Evolutionary conservation across 2,113 vertebrate species (phyloP), one percentile per base, ranked within the genome.

Genomic region (Tragelaphus strepsiceros): DNA sequence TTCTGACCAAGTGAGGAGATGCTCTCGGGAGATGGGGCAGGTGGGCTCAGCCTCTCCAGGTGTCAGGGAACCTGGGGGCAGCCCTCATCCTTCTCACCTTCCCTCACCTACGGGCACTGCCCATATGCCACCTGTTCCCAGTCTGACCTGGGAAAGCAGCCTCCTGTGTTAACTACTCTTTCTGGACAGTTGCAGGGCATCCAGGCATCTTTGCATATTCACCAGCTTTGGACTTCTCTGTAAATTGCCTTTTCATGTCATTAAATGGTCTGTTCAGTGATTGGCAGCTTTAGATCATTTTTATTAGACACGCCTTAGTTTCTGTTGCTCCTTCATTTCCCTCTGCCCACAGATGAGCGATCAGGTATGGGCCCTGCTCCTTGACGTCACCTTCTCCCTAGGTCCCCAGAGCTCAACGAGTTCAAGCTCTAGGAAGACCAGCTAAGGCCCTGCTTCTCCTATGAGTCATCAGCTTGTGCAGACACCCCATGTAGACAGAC

Each of bases 1-100:
- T 43, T 22, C 51, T 16, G 11, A 26, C 21, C 5, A 3, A 7
- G 6, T 83, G 11, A n/a, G 43, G 32, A 54, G 39, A 49, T 82
- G 24, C 28, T 39, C 94, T 46, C 1, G 2, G 32, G 67, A 85
- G 51, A 6, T 7, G 58, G 81, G 78, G 13, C 13, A 7, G 39
- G 46, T 3, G 30, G 67, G 24, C 46, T 22, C 2, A 5, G 56
- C 64, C 32, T 49, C 39, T 39, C 67, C 28, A 24, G 5, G 7
- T 46, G 22, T 15, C 35, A 2, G 46, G 61, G 61, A 54, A 11
- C 3, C 11, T 28, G 26, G 28, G 46, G 16, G 0, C 11, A 17
- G n/a, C 30, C 61, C 8, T 30, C 46, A 13, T 6, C 7, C 71
- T 0, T 1, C 14, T 49, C 35, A 19, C 13, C 0, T 7, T 2